Conservation (phyloP, 1,140 invertebrate genomes). For the Halictus rubicundus region DNA sequence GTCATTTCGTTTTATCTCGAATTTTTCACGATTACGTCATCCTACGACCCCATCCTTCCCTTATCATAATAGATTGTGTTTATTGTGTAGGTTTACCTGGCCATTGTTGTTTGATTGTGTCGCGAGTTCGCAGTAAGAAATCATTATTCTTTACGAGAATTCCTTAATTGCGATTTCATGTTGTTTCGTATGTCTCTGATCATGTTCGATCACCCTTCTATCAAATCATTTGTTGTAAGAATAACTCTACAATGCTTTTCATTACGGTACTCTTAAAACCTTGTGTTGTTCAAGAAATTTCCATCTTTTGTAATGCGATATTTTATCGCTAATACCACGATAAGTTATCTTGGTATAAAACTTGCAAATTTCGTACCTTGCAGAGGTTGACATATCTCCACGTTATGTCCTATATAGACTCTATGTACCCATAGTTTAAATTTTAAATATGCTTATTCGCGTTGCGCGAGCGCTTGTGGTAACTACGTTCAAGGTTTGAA, state of each 20-base stretch:
- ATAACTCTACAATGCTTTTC: not conserved
- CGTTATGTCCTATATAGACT: not conserved
- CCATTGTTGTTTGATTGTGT: conserved; percentile 7
- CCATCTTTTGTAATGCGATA: not conserved
- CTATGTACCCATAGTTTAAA: not conserved
- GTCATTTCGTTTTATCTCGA: conserved; percentile 4
- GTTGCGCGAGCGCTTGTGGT: not conserved
- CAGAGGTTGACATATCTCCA: not conserved
- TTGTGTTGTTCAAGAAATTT: not conserved
- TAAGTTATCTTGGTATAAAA: not conserved
- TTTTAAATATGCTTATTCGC: not conserved
- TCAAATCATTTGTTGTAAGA: not conserved
- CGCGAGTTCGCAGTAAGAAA: not conserved
- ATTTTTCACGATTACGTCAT: conserved; percentile 26
- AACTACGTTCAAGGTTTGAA: too few relatives aligned
- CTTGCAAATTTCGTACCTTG: not conserved
- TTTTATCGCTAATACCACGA: not conserved
- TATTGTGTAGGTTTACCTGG: not conserved
- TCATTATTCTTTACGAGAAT: not conserved
- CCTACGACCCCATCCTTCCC: not conserved
- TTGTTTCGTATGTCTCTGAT: too few relatives aligned
- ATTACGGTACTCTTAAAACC: not conserved
- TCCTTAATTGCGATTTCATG: not conserved
- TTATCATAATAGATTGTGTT: conserved; percentile 3
- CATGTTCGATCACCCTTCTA: too few relatives aligned